These are phyloP conservation scores for Microcebus lehilahytsara DNA, from an alignment of 2,113 vertebrate genomes.

Conservation along the genomic window DNA sequence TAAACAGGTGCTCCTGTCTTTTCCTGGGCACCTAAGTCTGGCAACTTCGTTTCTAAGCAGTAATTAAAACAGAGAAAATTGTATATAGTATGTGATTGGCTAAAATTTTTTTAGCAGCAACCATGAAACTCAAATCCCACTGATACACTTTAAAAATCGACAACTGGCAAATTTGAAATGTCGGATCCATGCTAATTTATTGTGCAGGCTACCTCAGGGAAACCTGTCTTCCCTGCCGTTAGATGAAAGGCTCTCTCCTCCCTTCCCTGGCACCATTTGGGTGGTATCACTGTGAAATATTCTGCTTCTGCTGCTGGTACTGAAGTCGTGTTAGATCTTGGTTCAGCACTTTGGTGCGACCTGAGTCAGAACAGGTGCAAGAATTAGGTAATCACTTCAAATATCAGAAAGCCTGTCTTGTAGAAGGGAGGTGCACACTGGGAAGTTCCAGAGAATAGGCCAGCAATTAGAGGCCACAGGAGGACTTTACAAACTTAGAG, in stretches of 20 bases:
- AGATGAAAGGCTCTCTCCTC: neutral
- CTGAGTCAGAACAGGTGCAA: constrained; percentile 22
- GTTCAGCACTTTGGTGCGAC: neutral
- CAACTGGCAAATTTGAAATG: neutral
- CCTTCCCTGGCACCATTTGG: neutral
- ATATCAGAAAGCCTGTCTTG: too few relatives aligned
- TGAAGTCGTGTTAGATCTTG: neutral
- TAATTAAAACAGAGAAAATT: constrained; percentile 10
- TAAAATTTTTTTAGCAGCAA: neutral
- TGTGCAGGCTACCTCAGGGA: neutral
- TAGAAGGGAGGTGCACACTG: too few relatives aligned
- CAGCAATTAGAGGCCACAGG: too few relatives aligned
- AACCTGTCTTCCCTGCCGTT: neutral
- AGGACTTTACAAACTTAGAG: too few relatives aligned
- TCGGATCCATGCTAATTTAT: neutral
- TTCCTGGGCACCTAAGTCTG: neutral
- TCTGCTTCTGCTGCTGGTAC: neutral
- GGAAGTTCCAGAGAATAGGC: too few relatives aligned
- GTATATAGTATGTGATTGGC: neutral
- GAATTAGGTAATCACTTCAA: neutral
- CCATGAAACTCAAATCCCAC: neutral
- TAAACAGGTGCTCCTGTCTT: neutral
- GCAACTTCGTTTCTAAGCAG: neutral
- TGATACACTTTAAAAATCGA: neutral
- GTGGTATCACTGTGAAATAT: neutral